Conservation (phyloP, 23 tunicate genomes). For the Phallusia fumigata region DNA sequence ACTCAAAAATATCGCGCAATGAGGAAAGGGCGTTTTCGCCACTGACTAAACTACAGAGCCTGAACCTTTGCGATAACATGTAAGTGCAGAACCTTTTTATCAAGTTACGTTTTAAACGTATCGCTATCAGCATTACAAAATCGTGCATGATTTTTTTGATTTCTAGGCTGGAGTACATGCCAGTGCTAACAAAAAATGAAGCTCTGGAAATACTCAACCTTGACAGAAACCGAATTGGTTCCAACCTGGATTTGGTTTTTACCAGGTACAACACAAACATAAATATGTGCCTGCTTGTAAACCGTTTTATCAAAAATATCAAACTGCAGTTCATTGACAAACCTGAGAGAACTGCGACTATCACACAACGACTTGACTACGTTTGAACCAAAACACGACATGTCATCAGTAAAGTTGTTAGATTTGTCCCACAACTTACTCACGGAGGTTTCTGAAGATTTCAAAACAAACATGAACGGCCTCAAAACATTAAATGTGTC, state of each 20-base stretch:
- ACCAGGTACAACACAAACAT: too few relatives aligned
- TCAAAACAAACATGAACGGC: neutral
- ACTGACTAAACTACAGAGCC: conserved; percentile 19
- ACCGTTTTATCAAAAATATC: too few relatives aligned
- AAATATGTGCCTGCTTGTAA: too few relatives aligned
- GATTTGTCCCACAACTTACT: conserved; percentile 60
- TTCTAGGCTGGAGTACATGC: conserved; percentile 26
- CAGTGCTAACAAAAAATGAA: conserved; percentile 6
- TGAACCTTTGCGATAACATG: conserved; percentile 56
- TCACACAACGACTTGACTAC: conserved; percentile 26
- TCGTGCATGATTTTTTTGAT: neutral
- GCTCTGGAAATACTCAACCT: conserved; percentile 29
- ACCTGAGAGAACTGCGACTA: conserved; percentile 12
- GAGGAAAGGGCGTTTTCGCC: conserved; percentile 29
- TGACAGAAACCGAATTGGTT: conserved; percentile 23
- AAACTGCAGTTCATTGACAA: conserved; percentile 9
- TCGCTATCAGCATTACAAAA: too few relatives aligned
- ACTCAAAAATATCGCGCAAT: conserved; percentile 23
- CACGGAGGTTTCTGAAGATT: conserved; percentile 18
- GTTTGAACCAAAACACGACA: neutral
- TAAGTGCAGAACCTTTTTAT: conserved; percentile 5
- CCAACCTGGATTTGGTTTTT: too few relatives aligned
- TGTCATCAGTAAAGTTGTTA: neutral
- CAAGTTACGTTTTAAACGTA: too few relatives aligned
- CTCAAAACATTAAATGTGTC: conserved; percentile 55